Percentiles rank a stretch among this genome's conserved stretches.
Conservation (phyloP, 2,888 invertebrate species). For the Brachynemurus nebulosus region DNA sequence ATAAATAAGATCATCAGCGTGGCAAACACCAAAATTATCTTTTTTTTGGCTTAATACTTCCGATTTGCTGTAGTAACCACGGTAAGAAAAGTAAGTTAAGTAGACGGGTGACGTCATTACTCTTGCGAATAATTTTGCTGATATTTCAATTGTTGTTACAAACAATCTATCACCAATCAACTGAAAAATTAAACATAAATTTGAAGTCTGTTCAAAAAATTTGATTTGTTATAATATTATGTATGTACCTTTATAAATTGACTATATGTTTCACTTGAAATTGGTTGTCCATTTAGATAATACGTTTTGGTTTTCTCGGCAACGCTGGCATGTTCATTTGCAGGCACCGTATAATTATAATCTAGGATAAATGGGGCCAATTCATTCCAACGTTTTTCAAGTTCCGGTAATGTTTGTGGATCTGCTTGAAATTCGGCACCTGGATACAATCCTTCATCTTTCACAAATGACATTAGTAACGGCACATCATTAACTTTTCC, state of each 20-base stretch:
- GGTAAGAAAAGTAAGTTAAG: constrained; percentile 48
- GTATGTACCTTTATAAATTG: constrained; percentile 18
- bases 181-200: constrained; percentile 30
- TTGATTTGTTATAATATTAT: constrained; percentile 22
- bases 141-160: constrained; percentile 40
- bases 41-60: constrained; percentile 4
- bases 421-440: constrained; percentile 10
- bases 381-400: constrained; percentile 28
- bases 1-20: constrained; percentile 44
- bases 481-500: constrained; percentile 50
- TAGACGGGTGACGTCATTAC: constrained; percentile 44
- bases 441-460: constrained; percentile 48
- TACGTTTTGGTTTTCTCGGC: constrained; percentile 25
- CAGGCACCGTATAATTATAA: constrained; percentile 27
- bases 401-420: constrained; percentile 7
- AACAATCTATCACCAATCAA: constrained; percentile 54
- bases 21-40: constrained; percentile 39
- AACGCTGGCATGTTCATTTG: constrained; percentile 19
- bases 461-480: constrained; percentile 51
- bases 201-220: constrained; percentile 21
- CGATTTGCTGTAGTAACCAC: constrained; percentile 28
- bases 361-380: constrained; percentile 28
- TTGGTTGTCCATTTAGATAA: constrained; percentile 25
- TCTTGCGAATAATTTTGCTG: constrained; percentile 43
- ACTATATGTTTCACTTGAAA: constrained; percentile 18